A percentile compares a stretch with the other conserved stretches of the same genome.
Evolutionary conservation across 2,888 invertebrate genomes (phyloP).

Genomic region (Diachrysia chrysitis): DNA sequence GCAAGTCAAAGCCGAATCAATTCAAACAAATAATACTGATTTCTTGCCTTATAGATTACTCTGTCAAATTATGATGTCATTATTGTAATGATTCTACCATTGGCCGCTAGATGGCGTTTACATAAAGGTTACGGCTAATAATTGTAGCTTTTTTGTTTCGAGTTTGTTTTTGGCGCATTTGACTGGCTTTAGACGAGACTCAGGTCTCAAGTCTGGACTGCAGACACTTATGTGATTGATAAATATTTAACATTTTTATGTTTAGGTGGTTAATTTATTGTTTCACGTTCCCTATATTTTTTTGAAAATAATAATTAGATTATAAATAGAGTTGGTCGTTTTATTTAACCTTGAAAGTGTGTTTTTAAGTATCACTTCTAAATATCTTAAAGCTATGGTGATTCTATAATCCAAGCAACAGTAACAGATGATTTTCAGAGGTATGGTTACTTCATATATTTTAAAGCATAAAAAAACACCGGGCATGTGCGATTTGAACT

Average conservation of each 20-base stretch:
- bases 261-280: slow-evolving; percentile 83
- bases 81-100: slow-evolving; percentile 32
- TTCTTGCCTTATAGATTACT: slow-evolving; percentile 53
- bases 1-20: slow-evolving; percentile 32
- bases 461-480: no score
- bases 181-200: slow-evolving; percentile 37
- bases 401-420: no score
- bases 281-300: slow-evolving; percentile 83
- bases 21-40: slow-evolving; percentile 26
- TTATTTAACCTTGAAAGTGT: slow-evolving; percentile 63
- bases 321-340: slow-evolving; percentile 71
- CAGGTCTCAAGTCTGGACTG: slow-evolving; percentile 50
- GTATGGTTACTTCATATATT: no score
- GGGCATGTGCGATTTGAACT: no score
- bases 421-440: no score
- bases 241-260: slow-evolving; percentile 75
- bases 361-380: not conserved
- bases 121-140: slow-evolving; percentile 16
- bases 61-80: slow-evolving; percentile 39
- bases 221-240: slow-evolving; percentile 72
- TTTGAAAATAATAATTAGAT: slow-evolving; percentile 84
- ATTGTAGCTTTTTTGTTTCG: slow-evolving; percentile 23
- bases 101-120: slow-evolving; percentile 41
- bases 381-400: no score
- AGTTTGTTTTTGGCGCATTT: slow-evolving; percentile 37